Evolutionary conservation across 2,113 vertebrate genomes (phyloP).

Genomic region (Dinomys branickii): DNA sequence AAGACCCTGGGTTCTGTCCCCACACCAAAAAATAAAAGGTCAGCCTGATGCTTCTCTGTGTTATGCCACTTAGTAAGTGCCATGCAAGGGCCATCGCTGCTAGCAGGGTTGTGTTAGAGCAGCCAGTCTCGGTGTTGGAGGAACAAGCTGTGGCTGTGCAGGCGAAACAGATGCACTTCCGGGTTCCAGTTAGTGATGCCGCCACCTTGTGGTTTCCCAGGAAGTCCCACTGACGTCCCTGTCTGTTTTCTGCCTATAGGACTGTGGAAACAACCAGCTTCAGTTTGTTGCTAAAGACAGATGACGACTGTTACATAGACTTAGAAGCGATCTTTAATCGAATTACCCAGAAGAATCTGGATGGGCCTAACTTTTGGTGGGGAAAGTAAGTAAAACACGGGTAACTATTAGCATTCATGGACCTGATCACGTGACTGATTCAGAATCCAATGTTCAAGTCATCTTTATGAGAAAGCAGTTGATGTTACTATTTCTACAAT

Average conservation of each 20-base stretch:
- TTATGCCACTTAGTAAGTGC: fast-evolving
- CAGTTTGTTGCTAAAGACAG: slow-evolving; percentile 95
- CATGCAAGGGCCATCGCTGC: not conserved
- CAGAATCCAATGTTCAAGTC: not conserved
- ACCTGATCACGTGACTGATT: not conserved
- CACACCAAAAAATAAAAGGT: not conserved
- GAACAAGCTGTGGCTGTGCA: fast-evolving
- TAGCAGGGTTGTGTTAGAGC: not conserved
- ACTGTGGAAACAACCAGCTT: slow-evolving; percentile 92
- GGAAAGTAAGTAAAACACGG: slow-evolving; percentile 93
- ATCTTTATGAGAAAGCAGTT: not conserved
- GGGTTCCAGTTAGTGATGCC: not conserved
- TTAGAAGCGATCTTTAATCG: slow-evolving; percentile 93
- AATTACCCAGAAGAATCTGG: slow-evolving; percentile 90
- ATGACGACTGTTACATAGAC: slow-evolving; percentile 98
- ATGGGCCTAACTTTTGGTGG: slow-evolving; percentile 95
- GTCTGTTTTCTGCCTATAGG: slow-evolving; percentile 85
- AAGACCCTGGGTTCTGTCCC: not conserved
- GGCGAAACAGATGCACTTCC: fast-evolving
- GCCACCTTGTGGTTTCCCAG: not conserved
- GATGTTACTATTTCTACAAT: not conserved
- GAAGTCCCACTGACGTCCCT: not conserved
- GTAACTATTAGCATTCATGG: not conserved
- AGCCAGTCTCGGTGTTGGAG: not conserved
- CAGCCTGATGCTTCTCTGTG: not conserved